Evolutionary conservation across 1,140 invertebrate genomes (phyloP), one percentile per base, ranked within the genome.

Genomic region (Protaetia brevitarsis): DNA sequence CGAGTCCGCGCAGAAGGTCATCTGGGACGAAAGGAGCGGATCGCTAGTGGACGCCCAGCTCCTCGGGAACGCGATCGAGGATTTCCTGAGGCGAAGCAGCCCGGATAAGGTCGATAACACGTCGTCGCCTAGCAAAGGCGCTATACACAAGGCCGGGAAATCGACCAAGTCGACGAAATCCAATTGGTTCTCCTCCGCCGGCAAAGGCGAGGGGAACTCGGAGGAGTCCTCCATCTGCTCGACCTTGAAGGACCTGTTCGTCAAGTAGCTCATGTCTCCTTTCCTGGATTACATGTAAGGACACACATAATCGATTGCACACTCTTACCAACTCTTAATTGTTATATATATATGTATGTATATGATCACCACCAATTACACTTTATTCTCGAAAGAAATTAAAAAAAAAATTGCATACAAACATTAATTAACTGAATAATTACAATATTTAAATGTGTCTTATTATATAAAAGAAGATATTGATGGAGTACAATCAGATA

Each of bases 161-260:
- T 67, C 72, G 27, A 71, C 68, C 30, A 68, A 70, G 28, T 72
- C 68, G 37, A 65, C 74, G 16, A 75, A 71, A 61, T 65, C 72
- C 26, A 75, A 74, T 58, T 86, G 86, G 86, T 84, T 84, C 68
- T 77, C 80, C 11, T 78, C 76, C 36, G 82, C 80, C 36, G 21
- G 13, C 23, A 79, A 78, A 27, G 85, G 87, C 7, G 86, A 88
- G 34, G 87, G 89, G 29, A 87, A 87, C 10, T 79, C 83, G 2
- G 77, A 81, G 21, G 88, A 89, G 65, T 83, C 87, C 7, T 91
- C 89, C 11, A 51, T 92, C 57, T 92, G 90, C 77, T 88, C 90
- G 31, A 90, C 90, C 7, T 80, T 93, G 8, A 92, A 92, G 78
- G 90, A 92, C 76, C 84, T 93, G 5, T 92, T 93, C 77, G 90